phyloP scores from a whole-genome alignment of 2,888 invertebrate genomes.

The Iphiclides podalirius region DNA sequence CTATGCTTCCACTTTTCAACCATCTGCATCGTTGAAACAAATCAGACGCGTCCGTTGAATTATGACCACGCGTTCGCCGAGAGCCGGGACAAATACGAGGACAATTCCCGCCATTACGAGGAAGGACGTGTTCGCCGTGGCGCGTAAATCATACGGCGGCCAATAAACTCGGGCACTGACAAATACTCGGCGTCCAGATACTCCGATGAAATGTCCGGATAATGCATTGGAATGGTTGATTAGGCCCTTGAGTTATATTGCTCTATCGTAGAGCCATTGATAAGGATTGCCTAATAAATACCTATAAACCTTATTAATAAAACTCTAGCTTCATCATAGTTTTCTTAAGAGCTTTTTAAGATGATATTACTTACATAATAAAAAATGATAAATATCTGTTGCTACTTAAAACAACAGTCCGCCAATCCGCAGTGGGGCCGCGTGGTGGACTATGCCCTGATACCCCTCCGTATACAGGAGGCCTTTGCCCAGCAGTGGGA shows the following conservation, averaged over 20 bases:
- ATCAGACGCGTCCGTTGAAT: constrained; percentile 42
- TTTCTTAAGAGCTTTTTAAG: too few species aligned
- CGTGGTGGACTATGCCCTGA: too few species aligned
- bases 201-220: constrained; percentile 8
- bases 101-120: constrained; percentile 46
- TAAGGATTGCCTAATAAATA: too few species aligned
- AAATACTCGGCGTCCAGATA: constrained; percentile 21
- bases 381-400: too few species aligned
- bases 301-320: too few species aligned
- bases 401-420: not conserved
- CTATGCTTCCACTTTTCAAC: constrained; percentile 20
- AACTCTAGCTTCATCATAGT: too few species aligned
- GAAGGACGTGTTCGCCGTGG: constrained; percentile 46
- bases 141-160: constrained; percentile 54
- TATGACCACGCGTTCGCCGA: constrained; percentile 53
- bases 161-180: constrained; percentile 48
- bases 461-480: too few species aligned
- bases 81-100: constrained; percentile 53
- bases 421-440: too few species aligned
- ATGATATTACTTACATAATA: too few species aligned
- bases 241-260: not conserved
- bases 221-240: constrained; percentile 14
- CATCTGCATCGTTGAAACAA: constrained; percentile 29
- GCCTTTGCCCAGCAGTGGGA: too few species aligned
- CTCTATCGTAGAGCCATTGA: not conserved